Evolutionary conservation across 2,113 vertebrate genomes (phyloP).

Genomic region (Regulus satrapa): DNA sequence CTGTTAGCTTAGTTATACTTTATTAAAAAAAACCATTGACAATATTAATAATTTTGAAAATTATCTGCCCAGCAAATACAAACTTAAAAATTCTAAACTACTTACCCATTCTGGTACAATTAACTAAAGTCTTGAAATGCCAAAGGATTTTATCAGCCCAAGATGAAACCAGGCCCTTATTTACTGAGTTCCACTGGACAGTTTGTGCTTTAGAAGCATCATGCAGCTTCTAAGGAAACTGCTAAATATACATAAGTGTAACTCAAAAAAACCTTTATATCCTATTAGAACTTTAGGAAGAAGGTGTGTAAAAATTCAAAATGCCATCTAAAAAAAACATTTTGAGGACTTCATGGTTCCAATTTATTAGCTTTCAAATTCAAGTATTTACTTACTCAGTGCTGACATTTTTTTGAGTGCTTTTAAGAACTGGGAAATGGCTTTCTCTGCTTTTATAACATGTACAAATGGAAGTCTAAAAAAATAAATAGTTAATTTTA

Average conservation of each 20-base stretch:
- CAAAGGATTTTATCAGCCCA: not conserved
- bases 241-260: not conserved
- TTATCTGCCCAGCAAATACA: not conserved
- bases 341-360: not conserved
- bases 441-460: not conserved
- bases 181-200: not conserved
- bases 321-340: not conserved
- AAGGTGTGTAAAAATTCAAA: not conserved
- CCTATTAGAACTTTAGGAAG: not conserved
- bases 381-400: not conserved
- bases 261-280: not conserved
- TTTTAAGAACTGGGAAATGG: not conserved
- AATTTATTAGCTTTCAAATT: not conserved
- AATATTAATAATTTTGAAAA: not conserved
- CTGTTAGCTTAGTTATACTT: conserved; percentile 51
- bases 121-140: not conserved
- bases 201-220: not conserved
- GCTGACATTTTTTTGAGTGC: not conserved
- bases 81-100: not conserved
- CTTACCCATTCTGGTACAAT: not conserved
- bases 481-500: not conserved
- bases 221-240: not conserved
- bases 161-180: not conserved
- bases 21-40: conserved; percentile 12
- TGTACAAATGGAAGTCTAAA: not conserved